Evolutionary conservation across 2,888 invertebrate genomes (phyloP), one percentile per base, ranked within the genome.

Genomic region (Campopleginae sp.): DNA sequence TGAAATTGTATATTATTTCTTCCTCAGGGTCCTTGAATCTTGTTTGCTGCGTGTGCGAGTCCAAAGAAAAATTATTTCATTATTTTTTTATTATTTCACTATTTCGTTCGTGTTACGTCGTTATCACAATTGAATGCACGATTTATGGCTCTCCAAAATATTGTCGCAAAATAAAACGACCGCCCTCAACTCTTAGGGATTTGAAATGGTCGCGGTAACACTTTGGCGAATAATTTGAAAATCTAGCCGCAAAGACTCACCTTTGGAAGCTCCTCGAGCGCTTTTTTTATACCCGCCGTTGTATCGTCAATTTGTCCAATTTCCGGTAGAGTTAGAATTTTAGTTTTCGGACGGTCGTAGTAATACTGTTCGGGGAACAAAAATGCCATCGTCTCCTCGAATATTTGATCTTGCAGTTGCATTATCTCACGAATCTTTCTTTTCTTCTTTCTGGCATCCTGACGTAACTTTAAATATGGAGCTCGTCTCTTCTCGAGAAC

Each of bases 341-440:
- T 71, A 31, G 68, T 72, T 27, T 75, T 63, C 17, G 70, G 77
- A 6, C 74, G 80, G 19, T 85, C 85, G 46, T 83, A 71, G 77
- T 83, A 71, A 74, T 88, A 82, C 66, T 89, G 95, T 90, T 96
- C 95, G 0, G 96, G 96, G 88, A 96, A 96, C 17, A 96, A 91
- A 91, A 93, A 94, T 87, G 95, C 95, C 0, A 96, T 95, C 0
- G 96, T 95, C 54, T 96, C 96, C 87, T 96, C 95, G 88, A 97
- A 97, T 87, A 97, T 95, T 6, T 94, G 94, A 86, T 95, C 95
- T 84, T 95, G 95, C 86, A 95, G 94, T 89, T 94, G 95, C 93
- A 96, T 94, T 42, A 95, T 94, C 74, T 95, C 94, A 31, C 94
- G 92, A 93, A 96, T 95, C 90, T 95, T 95, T 87, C 94, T 92